Evolutionary conservation across 1,140 invertebrate genomes (phyloP), one percentile per base, ranked within the genome.

Genomic region (Solenopsis invicta): DNA sequence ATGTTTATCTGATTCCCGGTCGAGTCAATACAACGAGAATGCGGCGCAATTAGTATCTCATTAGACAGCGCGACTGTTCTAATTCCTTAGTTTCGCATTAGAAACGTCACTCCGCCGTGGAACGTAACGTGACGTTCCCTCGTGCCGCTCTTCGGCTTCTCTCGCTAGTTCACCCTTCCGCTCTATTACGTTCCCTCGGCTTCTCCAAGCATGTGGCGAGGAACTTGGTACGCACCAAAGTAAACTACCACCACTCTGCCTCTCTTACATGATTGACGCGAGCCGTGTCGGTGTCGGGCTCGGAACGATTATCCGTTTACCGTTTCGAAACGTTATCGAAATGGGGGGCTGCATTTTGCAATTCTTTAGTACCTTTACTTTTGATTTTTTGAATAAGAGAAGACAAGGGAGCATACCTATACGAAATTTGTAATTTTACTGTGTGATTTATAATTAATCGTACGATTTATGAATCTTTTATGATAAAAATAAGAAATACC

Each of bases 31-130:
- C 81, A 67, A 62, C 76, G 87, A 78, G 89, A 88, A 90, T 88
- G 89, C 77, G 67, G 86, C 37, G 90, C 90, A 91, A 91, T 91
- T 91, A 90, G 90, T 90, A 88, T 67, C 89, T 88, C 89, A 86
- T 88, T 90, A 90, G 90, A 84, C 89, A 85, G 87, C 72, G 89
- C 77, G 82, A 88, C 89, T 82, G 90, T 90, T 90, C 88, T 86
- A 89, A 91, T 92, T 90, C 72, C 91, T 90, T 81, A 86, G 91
- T 81, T 93, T 91, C 92, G 89, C 90, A 92, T 91, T 91, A 92
- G 89, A 91, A 91, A 94, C 87, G 93, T 94, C 92, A 92, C 82
- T 86, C 89, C 76, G 92, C 77, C 93, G 89, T 66, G 82, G 87
- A 85, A 86, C 72, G 82, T 91, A 89, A 91, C 89, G 88, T 61